A percentile compares a stretch with the other conserved stretches of the same genome.
These are phyloP conservation scores for Triops cancriformis DNA, from an alignment of 1,140 invertebrate genomes.

Conservation along the genomic window DNA sequence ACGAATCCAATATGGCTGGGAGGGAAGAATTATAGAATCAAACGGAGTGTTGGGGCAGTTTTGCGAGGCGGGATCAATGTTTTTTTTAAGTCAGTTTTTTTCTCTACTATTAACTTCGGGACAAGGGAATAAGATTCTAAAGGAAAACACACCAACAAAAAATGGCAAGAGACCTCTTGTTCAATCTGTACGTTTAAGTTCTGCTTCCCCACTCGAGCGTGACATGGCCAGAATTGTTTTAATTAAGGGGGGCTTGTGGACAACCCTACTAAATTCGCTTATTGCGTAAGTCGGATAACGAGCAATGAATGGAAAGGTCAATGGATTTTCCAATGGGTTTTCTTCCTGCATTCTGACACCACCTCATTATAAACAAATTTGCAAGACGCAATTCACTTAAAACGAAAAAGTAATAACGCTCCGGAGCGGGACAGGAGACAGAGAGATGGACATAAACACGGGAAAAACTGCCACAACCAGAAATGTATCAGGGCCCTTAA, in stretches of 20 bases:
- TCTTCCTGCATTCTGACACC: not conserved
- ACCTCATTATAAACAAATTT: not conserved
- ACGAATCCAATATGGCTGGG: conserved; percentile 7
- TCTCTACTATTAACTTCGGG: not conserved
- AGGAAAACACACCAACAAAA: not conserved
- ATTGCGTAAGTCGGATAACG: not conserved
- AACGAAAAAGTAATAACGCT: not conserved
- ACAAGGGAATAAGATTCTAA: conserved; percentile 1
- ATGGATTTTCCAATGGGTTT: not conserved
- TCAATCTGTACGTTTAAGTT: not conserved
- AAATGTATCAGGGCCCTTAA: not conserved
- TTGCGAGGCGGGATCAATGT: not conserved
- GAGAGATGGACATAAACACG: conserved; percentile 5
- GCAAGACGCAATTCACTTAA: not conserved
- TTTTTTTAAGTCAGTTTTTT: not conserved
- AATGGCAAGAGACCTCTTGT: not conserved
- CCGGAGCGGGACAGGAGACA: not conserved
- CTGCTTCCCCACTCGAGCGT: not conserved
- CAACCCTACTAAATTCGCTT: not conserved
- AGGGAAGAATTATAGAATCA: conserved; percentile 1
- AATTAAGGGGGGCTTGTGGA: not conserved
- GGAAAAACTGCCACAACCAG: not conserved
- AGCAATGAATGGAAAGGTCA: not conserved
- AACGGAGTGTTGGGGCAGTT: not conserved
- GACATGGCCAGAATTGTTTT: not conserved